These are phyloP conservation scores for Hydropsyche tenuis DNA, from an alignment of 1,140 invertebrate genomes.

Conservation along the genomic window DNA sequence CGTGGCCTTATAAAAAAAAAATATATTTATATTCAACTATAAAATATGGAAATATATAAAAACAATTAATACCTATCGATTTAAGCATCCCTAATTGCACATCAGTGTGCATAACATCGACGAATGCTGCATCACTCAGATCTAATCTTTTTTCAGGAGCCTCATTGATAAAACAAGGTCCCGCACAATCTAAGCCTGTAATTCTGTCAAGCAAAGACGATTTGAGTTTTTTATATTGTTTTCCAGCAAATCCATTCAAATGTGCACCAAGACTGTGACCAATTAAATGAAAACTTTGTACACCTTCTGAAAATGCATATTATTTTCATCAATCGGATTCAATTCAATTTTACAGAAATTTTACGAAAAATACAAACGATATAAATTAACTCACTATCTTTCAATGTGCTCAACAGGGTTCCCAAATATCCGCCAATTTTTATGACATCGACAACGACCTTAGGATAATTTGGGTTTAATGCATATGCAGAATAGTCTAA, in stretches of 20 bases:
- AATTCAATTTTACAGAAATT: too few species aligned
- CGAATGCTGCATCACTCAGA: constrained; percentile 40
- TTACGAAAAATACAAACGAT: too few species aligned
- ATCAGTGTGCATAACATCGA: constrained; percentile 47
- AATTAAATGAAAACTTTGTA: constrained; percentile 42
- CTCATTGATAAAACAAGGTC: constrained; percentile 28
- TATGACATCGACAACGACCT: too few species aligned
- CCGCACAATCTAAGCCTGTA: constrained; percentile 49
- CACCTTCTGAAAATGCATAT: constrained; percentile 33
- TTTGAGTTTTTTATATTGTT: constrained; percentile 27
- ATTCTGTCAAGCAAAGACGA: constrained; percentile 49
- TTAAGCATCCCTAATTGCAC: constrained; percentile 47
- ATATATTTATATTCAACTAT: too few species aligned
- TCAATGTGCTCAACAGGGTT: too few species aligned
- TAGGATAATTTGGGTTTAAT: too few species aligned
- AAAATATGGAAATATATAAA: too few species aligned
- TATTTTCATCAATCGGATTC: too few species aligned
- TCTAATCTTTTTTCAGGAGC: constrained; percentile 15
- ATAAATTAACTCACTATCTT: too few species aligned
- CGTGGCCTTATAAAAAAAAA: neutral
- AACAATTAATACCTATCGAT: too few species aligned
- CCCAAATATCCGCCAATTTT: too few species aligned
- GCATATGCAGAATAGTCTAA: too few species aligned
- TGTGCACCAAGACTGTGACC: constrained; percentile 55
- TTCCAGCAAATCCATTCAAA: constrained; percentile 52